These are phyloP conservation scores for Brienomyrus longianalis DNA, from an alignment of 2,113 vertebrate species.

Conservation along the genomic window DNA sequence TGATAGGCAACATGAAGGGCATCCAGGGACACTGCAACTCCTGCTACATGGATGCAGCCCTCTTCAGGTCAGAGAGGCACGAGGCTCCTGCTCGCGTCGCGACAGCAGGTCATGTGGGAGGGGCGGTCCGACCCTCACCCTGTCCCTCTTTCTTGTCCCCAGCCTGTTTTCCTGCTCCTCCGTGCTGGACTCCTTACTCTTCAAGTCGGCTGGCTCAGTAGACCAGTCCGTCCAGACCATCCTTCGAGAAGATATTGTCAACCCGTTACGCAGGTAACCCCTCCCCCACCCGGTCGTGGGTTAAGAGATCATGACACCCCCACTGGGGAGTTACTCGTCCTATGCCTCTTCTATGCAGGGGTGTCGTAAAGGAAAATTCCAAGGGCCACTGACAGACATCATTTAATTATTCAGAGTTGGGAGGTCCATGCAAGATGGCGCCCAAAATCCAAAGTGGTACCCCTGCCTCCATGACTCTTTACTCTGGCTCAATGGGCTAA, in stretches of 20 bases:
- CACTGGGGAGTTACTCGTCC: neutral
- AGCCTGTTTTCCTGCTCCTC: slow-evolving; percentile 84
- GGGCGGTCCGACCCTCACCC: slow-evolving; percentile 43
- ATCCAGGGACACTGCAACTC: slow-evolving; percentile 87
- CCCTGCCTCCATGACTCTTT: neutral
- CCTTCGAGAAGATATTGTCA: slow-evolving; percentile 72
- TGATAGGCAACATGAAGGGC: slow-evolving; percentile 71
- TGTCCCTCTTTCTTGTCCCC: slow-evolving; percentile 50
- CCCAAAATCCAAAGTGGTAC: neutral
- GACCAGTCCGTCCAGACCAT: slow-evolving; percentile 67
- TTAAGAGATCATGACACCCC: neutral
- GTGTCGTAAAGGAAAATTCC: neutral
- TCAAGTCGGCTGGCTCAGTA: slow-evolving; percentile 55
- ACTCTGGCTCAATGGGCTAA: neutral
- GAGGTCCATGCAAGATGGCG: neutral
- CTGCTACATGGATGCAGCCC: slow-evolving; percentile 82
- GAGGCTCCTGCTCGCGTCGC: neutral
- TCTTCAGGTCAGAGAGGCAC: slow-evolving; percentile 66
- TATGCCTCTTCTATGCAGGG: neutral
- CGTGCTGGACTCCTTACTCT: slow-evolving; percentile 76
- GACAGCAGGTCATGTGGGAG: neutral
- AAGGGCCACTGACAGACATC: neutral
- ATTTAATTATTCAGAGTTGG: neutral
- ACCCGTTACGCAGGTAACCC: slow-evolving; percentile 72
- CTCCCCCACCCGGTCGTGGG: slow-evolving; percentile 17